phyloP scores from a whole-genome alignment of 2,888 invertebrate genomes.

The Drosophila quinaria region DNA sequence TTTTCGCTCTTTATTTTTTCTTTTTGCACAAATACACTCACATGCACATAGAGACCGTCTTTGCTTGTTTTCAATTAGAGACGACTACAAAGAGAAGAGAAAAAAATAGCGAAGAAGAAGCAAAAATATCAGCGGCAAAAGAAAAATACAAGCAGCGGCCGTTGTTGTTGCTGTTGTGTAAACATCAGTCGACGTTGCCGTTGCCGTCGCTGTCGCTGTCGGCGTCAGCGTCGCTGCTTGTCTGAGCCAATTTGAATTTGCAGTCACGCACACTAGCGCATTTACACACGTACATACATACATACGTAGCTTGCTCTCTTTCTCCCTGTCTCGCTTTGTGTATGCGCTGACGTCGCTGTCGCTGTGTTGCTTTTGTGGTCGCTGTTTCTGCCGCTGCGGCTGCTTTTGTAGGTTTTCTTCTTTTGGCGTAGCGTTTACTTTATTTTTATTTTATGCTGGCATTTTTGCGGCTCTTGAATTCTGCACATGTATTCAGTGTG shows the following conservation, averaged over 20 bases:
- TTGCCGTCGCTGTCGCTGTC: conserved; percentile 38
- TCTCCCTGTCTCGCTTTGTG: neutral
- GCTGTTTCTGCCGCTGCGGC: conserved; percentile 41
- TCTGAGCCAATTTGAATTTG: conserved; percentile 73
- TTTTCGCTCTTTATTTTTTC: conserved; percentile 18
- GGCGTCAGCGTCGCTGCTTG: conserved; percentile 32
- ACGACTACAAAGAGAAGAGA: conserved; percentile 53
- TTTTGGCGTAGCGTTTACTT: conserved; percentile 64
- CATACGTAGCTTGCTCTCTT: neutral
- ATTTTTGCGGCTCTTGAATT: conserved; percentile 78
- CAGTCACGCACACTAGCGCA: conserved; percentile 47
- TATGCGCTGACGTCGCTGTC: conserved; percentile 6
- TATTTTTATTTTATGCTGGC: conserved; percentile 81
- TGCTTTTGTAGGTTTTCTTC: conserved; percentile 79
- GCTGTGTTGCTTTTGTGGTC: conserved; percentile 31
- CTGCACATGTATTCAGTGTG: conserved; percentile 24
- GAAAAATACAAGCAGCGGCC: conserved; percentile 58
- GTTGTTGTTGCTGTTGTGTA: no score
- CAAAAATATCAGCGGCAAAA: conserved; percentile 49
- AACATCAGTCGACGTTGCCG: no score
- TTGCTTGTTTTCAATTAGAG: conserved; percentile 81
- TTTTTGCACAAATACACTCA: conserved; percentile 35
- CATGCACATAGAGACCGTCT: conserved; percentile 33
- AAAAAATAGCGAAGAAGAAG: conserved; percentile 39
- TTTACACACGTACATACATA: conserved; percentile 15